Evolutionary conservation across 1,140 invertebrate species (phyloP).

Genomic region (Muscidifurax raptorellus): DNA sequence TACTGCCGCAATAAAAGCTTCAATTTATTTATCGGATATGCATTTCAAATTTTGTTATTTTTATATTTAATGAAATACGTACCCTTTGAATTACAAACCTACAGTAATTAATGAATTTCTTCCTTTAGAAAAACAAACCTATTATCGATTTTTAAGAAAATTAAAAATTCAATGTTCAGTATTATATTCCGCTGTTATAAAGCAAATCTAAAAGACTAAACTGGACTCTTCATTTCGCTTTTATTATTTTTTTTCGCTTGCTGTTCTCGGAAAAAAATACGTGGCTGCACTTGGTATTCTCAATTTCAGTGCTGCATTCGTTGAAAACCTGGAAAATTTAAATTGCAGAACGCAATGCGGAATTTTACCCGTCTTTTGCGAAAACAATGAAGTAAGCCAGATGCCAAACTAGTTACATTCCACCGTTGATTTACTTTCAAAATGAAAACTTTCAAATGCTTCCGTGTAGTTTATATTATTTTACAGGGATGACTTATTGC

Average conservation of each 20-base stretch:
- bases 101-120: too few species aligned
- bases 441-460: background rate
- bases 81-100: too few species aligned
- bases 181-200: too few species aligned
- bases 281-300: background rate
- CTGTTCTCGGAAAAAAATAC: background rate
- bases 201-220: too few species aligned
- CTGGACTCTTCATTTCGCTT: background rate
- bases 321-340: background rate
- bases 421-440: background rate
- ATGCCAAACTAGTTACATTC: background rate
- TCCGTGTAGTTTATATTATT: background rate
- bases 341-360: background rate
- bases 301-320: background rate
- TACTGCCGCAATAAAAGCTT: too few species aligned
- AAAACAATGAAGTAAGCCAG: background rate
- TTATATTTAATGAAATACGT: too few species aligned
- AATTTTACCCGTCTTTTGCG: background rate
- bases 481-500: background rate
- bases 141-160: too few species aligned
- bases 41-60: too few species aligned
- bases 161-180: too few species aligned
- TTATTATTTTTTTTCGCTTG: too few species aligned
- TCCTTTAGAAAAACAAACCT: too few species aligned
- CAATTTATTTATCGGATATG: too few species aligned